Conservation (phyloP, 2,113 vertebrate species). For the Pseudorasbora parva region DNA sequence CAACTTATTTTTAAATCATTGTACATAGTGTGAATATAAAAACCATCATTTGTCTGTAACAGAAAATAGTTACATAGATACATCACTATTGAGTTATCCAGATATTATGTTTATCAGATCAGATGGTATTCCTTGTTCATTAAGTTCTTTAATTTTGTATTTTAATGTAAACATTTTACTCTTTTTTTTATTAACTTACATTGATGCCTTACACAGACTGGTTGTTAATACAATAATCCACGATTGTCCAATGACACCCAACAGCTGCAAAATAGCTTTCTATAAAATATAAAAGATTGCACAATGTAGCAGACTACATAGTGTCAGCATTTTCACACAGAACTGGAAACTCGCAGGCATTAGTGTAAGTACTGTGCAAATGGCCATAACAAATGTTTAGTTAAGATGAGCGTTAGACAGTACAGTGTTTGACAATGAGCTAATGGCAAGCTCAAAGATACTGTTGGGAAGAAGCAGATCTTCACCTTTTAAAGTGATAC, state of each 20-base stretch:
- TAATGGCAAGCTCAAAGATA: neutral
- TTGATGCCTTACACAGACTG: neutral
- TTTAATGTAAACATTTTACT: no score
- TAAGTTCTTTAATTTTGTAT: neutral
- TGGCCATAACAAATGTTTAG: neutral
- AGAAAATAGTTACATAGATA: neutral
- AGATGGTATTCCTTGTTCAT: no score
- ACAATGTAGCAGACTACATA: neutral
- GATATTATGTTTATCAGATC: neutral
- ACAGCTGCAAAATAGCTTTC: no score
- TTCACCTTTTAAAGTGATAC: neutral
- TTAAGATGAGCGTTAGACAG: neutral
- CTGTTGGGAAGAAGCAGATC: neutral
- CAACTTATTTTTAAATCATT: no score
- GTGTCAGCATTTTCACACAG: neutral
- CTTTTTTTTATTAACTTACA: neutral
- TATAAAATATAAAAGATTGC: no score
- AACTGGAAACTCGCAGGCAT: neutral
- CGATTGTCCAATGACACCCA: no score
- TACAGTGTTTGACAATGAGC: slow-evolving; percentile 5
- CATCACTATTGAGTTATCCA: neutral
- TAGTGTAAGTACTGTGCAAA: neutral
- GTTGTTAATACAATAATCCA: neutral
- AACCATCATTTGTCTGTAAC: no score
- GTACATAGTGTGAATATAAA: no score